Conservation (phyloP, 2,888 invertebrate species). For the Silvanus unidentatus region DNA sequence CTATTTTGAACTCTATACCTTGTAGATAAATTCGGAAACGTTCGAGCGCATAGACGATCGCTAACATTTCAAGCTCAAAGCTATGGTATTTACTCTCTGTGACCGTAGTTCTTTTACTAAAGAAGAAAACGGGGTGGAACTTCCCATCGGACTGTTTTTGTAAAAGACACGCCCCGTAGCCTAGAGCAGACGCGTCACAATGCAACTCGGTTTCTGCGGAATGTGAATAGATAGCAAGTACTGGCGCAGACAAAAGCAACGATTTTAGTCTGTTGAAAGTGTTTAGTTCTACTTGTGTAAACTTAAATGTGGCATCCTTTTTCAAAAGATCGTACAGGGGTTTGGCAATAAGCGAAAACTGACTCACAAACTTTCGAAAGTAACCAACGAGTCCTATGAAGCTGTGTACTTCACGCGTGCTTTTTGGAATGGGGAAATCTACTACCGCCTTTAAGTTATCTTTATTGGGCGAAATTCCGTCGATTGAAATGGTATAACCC, state of each 20-base stretch:
- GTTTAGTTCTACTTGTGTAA: slow-evolving; percentile 16
- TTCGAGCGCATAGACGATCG: slow-evolving; percentile 26
- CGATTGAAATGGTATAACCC: not conserved
- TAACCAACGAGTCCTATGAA: slow-evolving; percentile 30
- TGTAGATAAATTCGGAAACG: slow-evolving; percentile 30
- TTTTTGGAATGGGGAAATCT: slow-evolving; percentile 23
- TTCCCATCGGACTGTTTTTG: slow-evolving; percentile 29
- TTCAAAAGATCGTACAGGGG: slow-evolving; percentile 22
- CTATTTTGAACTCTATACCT: slow-evolving; percentile 28
- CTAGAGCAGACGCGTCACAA: slow-evolving; percentile 32
- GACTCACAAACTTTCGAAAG: slow-evolving; percentile 28
- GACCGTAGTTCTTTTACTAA: slow-evolving; percentile 30
- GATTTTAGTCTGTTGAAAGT: slow-evolving; percentile 23
- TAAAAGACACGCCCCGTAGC: slow-evolving; percentile 32
- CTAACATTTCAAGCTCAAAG: slow-evolving; percentile 33
- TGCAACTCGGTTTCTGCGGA: slow-evolving; percentile 32
- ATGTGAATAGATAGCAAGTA: slow-evolving; percentile 31
- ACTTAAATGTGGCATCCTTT: slow-evolving; percentile 18
- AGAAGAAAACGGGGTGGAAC: slow-evolving; percentile 34
- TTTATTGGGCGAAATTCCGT: not conserved
- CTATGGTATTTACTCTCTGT: slow-evolving; percentile 32
- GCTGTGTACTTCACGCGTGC: slow-evolving; percentile 20
- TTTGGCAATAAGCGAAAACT: slow-evolving; percentile 18
- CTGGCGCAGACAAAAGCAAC: slow-evolving; percentile 21
- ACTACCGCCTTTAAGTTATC: slow-evolving; percentile 11